These are phyloP conservation scores for Tachina lurida DNA, from an alignment of 2,888 invertebrate species.

Conservation along the genomic window DNA sequence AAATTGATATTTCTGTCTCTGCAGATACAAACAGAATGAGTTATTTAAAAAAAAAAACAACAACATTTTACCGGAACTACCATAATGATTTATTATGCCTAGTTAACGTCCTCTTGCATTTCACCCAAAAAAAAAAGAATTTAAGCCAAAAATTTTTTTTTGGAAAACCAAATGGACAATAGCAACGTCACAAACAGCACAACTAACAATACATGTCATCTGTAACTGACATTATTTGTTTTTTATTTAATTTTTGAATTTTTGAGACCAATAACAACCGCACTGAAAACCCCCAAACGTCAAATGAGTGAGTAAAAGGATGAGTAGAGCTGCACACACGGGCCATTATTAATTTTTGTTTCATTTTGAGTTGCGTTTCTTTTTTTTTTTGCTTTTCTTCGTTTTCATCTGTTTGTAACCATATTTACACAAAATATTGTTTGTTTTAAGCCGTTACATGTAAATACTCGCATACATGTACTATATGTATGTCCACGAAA, in stretches of 20 bases:
- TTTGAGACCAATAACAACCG: constrained; percentile 50
- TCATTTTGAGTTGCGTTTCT: constrained; percentile 23
- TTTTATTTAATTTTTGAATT: constrained; percentile 64
- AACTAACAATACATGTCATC: constrained; percentile 58
- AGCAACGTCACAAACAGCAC: constrained; percentile 22
- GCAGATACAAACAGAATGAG: background rate
- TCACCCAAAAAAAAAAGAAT: constrained; percentile 1
- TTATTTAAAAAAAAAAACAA: constrained; percentile 19
- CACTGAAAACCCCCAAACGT: background rate
- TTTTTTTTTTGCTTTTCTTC: constrained; percentile 29
- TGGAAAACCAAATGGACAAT: constrained; percentile 37
- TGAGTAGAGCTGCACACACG: constrained; percentile 32
- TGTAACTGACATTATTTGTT: constrained; percentile 73
- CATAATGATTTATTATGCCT: constrained; percentile 65
- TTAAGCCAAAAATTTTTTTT: constrained; percentile 4
- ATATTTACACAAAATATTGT: constrained; percentile 69
- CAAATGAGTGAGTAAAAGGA: background rate
- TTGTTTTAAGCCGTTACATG: constrained; percentile 66
- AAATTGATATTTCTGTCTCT: background rate
- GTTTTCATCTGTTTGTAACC: constrained; percentile 52
- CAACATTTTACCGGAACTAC: constrained; percentile 58
- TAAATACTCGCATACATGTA: constrained; percentile 22
- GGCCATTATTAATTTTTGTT: constrained; percentile 62
- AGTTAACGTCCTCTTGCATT: constrained; percentile 43
- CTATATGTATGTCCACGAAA: constrained; percentile 17